These are phyloP conservation scores for Hippocampus comes DNA, from an alignment of 2,113 vertebrate species.

Conservation along the genomic window DNA sequence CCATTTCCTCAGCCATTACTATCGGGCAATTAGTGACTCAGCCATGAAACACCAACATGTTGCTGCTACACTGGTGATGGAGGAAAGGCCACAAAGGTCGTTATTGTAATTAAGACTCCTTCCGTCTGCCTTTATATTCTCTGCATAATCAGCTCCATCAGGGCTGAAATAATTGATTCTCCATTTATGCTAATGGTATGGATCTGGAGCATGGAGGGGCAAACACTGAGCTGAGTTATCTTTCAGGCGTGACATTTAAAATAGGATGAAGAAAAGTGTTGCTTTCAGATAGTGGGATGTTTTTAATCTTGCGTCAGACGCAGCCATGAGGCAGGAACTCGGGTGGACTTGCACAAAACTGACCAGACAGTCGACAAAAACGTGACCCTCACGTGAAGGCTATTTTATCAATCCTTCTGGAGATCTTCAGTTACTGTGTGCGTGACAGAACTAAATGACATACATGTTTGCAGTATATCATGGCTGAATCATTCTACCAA, in stretches of 20 bases:
- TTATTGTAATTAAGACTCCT: slow-evolving; percentile 64
- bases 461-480: slow-evolving; percentile 52
- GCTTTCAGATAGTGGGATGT: slow-evolving; percentile 51
- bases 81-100: slow-evolving; percentile 50
- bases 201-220: slow-evolving; percentile 57
- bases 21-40: slow-evolving; percentile 52
- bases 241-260: slow-evolving; percentile 66
- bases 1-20: slow-evolving; percentile 30
- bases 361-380: slow-evolving; percentile 49
- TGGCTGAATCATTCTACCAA: slow-evolving; percentile 62
- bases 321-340: slow-evolving; percentile 23
- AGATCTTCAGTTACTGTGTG: slow-evolving; percentile 55
- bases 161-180: slow-evolving; percentile 66
- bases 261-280: slow-evolving; percentile 51
- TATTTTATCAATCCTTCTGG: slow-evolving; percentile 57
- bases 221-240: slow-evolving; percentile 66
- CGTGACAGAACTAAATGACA: slow-evolving; percentile 69
- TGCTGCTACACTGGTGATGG: slow-evolving; percentile 30
- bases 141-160: slow-evolving; percentile 64
- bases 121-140: slow-evolving; percentile 59
- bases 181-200: slow-evolving; percentile 70
- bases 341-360: slow-evolving; percentile 50
- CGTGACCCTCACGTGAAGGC: slow-evolving; percentile 54
- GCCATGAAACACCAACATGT: slow-evolving; percentile 56
- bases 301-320: slow-evolving; percentile 31